Evolutionary conservation across 2,113 vertebrate genomes (phyloP).

Genomic region (Trichechus manatus): DNA sequence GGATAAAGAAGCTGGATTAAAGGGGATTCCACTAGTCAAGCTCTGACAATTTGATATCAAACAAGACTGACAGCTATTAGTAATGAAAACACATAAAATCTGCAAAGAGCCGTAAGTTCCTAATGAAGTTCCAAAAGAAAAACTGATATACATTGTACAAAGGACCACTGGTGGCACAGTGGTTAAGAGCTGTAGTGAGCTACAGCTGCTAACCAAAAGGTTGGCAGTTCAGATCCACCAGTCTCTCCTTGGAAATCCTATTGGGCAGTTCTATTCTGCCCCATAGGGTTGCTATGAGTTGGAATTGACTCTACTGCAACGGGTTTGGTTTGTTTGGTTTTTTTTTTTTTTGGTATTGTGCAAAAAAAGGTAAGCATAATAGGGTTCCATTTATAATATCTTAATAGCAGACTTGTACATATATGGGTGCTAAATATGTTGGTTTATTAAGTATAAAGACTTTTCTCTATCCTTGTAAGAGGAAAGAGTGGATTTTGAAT

Average conservation of each 20-base stretch:
- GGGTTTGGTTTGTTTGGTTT: no score
- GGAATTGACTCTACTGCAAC: no score
- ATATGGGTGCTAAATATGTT: neutral
- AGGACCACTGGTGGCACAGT: no score
- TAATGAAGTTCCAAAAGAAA: slow-evolving; percentile 48
- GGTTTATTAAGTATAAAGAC: neutral
- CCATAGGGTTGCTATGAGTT: no score
- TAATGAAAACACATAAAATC: slow-evolving; percentile 36
- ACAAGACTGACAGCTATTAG: slow-evolving; percentile 26
- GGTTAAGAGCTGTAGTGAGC: no score
- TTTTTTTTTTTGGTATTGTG: no score
- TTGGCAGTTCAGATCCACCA: no score
- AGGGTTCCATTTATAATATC: neutral
- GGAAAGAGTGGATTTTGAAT: slow-evolving; percentile 1
- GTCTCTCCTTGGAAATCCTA: no score
- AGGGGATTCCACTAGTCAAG: neutral
- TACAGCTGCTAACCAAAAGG: no score
- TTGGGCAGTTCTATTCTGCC: no score
- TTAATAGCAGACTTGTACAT: neutral
- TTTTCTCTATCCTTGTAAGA: neutral
- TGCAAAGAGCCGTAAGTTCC: neutral
- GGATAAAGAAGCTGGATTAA: neutral
- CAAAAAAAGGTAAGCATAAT: neutral
- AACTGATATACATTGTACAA: neutral
- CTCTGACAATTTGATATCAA: neutral